Conservation (phyloP, 2,888 invertebrate species). For the Ernsta delagoae region DNA sequence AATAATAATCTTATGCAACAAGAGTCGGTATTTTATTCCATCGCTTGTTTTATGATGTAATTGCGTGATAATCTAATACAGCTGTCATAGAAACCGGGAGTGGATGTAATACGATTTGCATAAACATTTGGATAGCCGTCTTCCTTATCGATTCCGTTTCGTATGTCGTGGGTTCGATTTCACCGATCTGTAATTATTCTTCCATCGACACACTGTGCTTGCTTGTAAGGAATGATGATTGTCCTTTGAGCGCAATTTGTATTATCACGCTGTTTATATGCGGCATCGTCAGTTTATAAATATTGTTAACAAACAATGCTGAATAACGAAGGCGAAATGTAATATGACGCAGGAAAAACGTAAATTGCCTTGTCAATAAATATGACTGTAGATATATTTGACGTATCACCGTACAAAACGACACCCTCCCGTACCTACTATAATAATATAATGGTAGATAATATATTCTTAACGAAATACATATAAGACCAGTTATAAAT, state of each 20-base stretch:
- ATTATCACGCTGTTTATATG: too few species aligned
- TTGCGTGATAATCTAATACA: conserved; percentile 30
- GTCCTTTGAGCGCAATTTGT: too few species aligned
- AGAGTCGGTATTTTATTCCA: background rate
- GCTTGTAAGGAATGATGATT: conserved; percentile 3
- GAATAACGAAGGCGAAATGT: too few species aligned
- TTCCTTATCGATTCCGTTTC: conserved; percentile 24
- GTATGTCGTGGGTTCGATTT: conserved; percentile 20
- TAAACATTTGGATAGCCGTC: conserved; percentile 28
- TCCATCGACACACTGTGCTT: background rate
- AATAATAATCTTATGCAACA: background rate
- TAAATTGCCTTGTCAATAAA: too few species aligned
- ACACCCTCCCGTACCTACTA: too few species aligned
- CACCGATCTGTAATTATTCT: conserved; percentile 18
- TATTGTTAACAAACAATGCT: too few species aligned
- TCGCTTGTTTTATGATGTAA: conserved; percentile 19
- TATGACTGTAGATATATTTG: too few species aligned
- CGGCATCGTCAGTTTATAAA: too few species aligned
- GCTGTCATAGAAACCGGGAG: conserved; percentile 30
- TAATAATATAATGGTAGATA: too few species aligned
- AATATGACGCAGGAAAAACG: too few species aligned
- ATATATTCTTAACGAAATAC: too few species aligned
- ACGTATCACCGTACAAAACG: too few species aligned
- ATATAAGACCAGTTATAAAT: background rate
- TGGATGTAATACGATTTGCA: conserved; percentile 28